Percentiles rank a stretch among this genome's conserved stretches.
Conservation (phyloP, 2,888 invertebrate genomes). For the Trichopria drosophilae region DNA sequence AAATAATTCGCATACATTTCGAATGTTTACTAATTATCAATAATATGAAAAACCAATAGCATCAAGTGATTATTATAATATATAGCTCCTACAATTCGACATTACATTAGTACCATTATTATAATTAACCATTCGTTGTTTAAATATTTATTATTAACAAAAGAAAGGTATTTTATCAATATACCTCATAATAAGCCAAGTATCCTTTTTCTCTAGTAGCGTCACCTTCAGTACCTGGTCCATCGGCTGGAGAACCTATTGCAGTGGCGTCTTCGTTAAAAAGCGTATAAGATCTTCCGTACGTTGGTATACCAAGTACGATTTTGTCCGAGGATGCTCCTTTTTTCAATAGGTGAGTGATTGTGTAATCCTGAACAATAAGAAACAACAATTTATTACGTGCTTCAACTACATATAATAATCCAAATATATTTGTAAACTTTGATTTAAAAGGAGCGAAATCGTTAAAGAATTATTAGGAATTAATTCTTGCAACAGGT, state of each 20-base stretch:
- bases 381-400: too few relatives aligned
- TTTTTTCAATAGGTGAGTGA: constrained; percentile 77
- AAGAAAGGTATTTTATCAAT: too few relatives aligned
- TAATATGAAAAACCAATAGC: too few relatives aligned
- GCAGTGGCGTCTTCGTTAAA: constrained; percentile 83
- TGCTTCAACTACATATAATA: constrained; percentile 4
- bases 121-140: too few relatives aligned
- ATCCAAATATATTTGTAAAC: constrained; percentile 5
- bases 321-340: constrained; percentile 81
- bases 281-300: constrained; percentile 86
- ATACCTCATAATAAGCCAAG: constrained; percentile 89
- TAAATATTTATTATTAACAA: too few relatives aligned
- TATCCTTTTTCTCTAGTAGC: constrained; percentile 92
- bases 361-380: constrained; percentile 74
- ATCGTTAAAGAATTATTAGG: too few relatives aligned
- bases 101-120: too few relatives aligned
- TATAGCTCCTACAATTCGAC: too few relatives aligned
- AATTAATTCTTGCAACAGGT: too few relatives aligned
- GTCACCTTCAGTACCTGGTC: constrained; percentile 88
- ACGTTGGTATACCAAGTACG: constrained; percentile 85
- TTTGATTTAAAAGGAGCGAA: too few relatives aligned
- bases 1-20: too few relatives aligned
- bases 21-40: neutral
- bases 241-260: constrained; percentile 86
- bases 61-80: too few relatives aligned